Evolutionary conservation across 2,113 vertebrate species (phyloP), one percentile per base, ranked within the genome.

Genomic region (Urocynchramus pylzowi): DNA sequence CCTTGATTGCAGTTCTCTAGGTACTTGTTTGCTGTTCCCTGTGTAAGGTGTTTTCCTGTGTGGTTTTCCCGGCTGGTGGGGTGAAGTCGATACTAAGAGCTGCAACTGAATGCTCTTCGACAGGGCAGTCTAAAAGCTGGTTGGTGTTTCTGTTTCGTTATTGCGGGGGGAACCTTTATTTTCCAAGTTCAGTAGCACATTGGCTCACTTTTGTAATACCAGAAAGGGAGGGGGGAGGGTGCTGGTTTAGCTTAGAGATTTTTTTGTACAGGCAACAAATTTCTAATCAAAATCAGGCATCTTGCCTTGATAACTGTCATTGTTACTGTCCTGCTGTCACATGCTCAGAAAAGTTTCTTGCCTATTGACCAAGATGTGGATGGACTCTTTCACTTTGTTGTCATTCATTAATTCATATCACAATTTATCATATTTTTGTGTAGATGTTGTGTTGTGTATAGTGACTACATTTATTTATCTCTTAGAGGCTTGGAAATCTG

Each of bases 271-370:
- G 28, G 9, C 28, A 50, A 4, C 11, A n/a, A 15, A 10, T 70
- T 61, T 70, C 13, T 75, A 26, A 54, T 75, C 17, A 13, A 42
- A 84, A 67, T 2, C 4, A 45, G 3, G 5, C 0, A 0, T 53
- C 28, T 81, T 23, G 2, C 10, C 0, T 0, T 30, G 11, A 2
- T 59, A 16, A 8, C 9, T 81, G 14, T 60, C 13, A 1, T 13
- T 24, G 30, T 56, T 33, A 26, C 9, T 45, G 7, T n/a, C 18
- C 35, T 67, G 35, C 42, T 82, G 59, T 28, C 11, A 39, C 2
- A 16, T 35, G 20, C 37, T 77, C 15, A 45, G 59, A 41, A 31
- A 68, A 63, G 13, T 50, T 67, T 63, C 20, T 21, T 67, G 1
- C 24, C n/a, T 84, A 35, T 28, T 67, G 21, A 57, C 16, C n/a